Evolutionary conservation across 2,888 invertebrate species (phyloP).

Genomic region (Cryptus viduatorius): DNA sequence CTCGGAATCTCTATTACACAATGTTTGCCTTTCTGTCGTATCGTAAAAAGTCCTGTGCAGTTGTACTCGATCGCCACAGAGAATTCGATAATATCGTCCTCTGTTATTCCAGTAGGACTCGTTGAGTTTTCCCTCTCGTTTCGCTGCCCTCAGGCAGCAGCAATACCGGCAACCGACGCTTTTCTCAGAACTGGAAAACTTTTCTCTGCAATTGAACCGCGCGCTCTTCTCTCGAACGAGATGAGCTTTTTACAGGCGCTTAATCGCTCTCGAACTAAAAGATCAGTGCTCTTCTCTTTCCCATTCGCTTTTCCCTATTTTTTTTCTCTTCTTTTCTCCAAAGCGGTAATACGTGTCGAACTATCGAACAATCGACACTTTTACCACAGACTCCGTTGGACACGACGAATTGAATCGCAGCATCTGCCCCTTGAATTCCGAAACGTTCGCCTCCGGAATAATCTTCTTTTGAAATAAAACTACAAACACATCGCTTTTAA

Average conservation of each 20-base stretch:
- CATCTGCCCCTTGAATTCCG: not conserved
- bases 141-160: slow-evolving; percentile 23
- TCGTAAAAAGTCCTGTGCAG: slow-evolving; percentile 43
- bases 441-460: not conserved
- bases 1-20: slow-evolving; percentile 38
- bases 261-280: slow-evolving; percentile 53
- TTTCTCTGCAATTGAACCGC: slow-evolving; percentile 12
- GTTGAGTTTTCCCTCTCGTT: slow-evolving; percentile 27
- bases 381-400: not conserved
- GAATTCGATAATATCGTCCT: slow-evolving; percentile 47
- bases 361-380: slow-evolving; percentile 31
- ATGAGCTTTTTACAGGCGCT: slow-evolving; percentile 45
- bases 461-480: not conserved
- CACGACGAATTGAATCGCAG: slow-evolving; percentile 14
- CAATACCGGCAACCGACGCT: not conserved
- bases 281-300: slow-evolving; percentile 33
- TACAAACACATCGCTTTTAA: not conserved
- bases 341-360: slow-evolving; percentile 32
- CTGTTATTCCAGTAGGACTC: slow-evolving; percentile 37
- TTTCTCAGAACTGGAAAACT: slow-evolving; percentile 55
- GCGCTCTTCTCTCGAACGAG: slow-evolving; percentile 23
- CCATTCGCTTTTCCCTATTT: not conserved
- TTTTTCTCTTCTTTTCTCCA: not conserved
- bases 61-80: slow-evolving; percentile 30
- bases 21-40: not conserved